Evolutionary conservation across 2,797 vertebrate genomes (phyloP).

Genomic region (Valencia hispanica): DNA sequence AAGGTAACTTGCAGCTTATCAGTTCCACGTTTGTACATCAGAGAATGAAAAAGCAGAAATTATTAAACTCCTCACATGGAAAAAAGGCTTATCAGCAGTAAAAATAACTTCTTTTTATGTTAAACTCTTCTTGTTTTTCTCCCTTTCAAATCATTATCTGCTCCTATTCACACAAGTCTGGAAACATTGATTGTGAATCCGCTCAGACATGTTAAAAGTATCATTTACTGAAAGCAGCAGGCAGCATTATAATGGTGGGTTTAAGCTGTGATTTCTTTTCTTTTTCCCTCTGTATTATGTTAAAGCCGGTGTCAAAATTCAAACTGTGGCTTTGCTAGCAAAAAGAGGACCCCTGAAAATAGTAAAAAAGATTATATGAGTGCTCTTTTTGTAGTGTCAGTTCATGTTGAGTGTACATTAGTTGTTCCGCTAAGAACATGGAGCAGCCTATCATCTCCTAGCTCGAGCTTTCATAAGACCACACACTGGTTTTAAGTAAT

Average conservation of each 20-base stretch:
- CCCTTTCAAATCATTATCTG: slow-evolving; percentile 34
- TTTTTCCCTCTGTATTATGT: slow-evolving; percentile 17
- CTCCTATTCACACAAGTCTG: slow-evolving; percentile 40
- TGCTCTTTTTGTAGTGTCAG: slow-evolving; percentile 58
- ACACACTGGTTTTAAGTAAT: slow-evolving; percentile 67
- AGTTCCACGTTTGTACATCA: slow-evolving; percentile 21
- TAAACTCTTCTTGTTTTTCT: background rate
- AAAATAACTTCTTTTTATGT: slow-evolving; percentile 39
- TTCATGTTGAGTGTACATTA: slow-evolving; percentile 40
- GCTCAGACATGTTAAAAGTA: slow-evolving; percentile 33
- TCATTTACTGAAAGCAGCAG: slow-evolving; percentile 38
- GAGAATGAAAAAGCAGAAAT: slow-evolving; percentile 24
- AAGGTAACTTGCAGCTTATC: slow-evolving; percentile 35
- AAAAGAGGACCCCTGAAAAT: slow-evolving; percentile 27
- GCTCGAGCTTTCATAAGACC: slow-evolving; percentile 40
- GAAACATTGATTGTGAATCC: slow-evolving; percentile 37
- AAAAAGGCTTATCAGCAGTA: slow-evolving; percentile 25
- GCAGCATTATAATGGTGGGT: slow-evolving; percentile 17
- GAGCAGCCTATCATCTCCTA: slow-evolving; percentile 36
- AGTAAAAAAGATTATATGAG: slow-evolving; percentile 43
- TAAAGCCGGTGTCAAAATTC: slow-evolving; percentile 37
- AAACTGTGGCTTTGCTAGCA: slow-evolving; percentile 16
- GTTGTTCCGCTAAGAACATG: slow-evolving; percentile 33
- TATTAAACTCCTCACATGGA: slow-evolving; percentile 15
- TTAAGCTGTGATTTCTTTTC: slow-evolving; percentile 23